A percentile compares a stretch with the other conserved stretches of the same genome.
phyloP scores from a whole-genome alignment of 2,797 vertebrate species.

The Sebastes jordani region DNA sequence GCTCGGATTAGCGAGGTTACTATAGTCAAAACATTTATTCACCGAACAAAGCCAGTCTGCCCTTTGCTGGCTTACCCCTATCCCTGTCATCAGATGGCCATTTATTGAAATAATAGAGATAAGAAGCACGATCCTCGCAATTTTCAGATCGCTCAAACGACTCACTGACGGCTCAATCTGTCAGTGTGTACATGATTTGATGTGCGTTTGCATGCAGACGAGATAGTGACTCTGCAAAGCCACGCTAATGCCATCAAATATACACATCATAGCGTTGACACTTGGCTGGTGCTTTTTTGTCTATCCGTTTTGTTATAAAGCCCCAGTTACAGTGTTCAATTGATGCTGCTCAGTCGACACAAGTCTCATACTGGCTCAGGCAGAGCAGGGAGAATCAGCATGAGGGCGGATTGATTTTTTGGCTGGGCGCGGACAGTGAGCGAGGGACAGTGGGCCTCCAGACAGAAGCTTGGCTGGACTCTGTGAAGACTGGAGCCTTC shows the following conservation, averaged over 20 bases:
- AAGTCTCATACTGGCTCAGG: conserved; percentile 72
- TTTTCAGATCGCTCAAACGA: conserved; percentile 17
- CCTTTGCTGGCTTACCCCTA: conserved; percentile 16
- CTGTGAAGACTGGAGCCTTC: conserved; percentile 79
- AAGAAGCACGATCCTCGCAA: conserved; percentile 7
- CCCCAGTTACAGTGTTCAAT: conserved; percentile 74
- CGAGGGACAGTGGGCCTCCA: conserved; percentile 73
- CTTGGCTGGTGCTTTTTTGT: conserved; percentile 72
- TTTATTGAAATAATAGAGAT: conserved; percentile 18
- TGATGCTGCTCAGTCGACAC: conserved; percentile 74
- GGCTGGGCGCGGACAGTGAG: conserved; percentile 71
- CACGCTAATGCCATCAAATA: conserved; percentile 69
- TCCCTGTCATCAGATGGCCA: conserved; percentile 20
- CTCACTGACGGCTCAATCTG: conserved; percentile 30
- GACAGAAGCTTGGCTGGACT: conserved; percentile 83
- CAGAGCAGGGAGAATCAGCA: conserved; percentile 70
- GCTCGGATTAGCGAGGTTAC: conserved; percentile 65
- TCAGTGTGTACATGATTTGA: conserved; percentile 21
- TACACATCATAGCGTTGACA: conserved; percentile 77
- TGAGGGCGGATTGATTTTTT: conserved; percentile 78
- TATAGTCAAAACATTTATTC: conserved; percentile 63
- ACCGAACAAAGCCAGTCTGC: conserved; percentile 33
- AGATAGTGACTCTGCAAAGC: conserved; percentile 47
- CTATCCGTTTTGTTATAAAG: conserved; percentile 72
- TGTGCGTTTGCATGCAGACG: conserved; percentile 30